These are phyloP conservation scores for Bubo scandiacus DNA, from an alignment of 2,113 vertebrate genomes.

Conservation along the genomic window DNA sequence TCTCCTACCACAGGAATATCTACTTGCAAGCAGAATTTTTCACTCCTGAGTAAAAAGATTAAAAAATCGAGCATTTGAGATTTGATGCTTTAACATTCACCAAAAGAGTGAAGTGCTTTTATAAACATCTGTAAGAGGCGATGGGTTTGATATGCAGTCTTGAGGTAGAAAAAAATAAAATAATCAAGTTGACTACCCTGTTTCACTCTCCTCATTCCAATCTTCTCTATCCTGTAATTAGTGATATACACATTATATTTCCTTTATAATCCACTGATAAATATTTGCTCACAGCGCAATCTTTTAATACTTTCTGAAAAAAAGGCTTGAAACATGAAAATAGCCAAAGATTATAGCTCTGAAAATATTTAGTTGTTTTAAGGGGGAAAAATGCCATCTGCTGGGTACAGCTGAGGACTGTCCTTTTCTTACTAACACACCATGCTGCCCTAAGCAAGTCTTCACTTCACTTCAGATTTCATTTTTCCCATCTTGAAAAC, in stretches of 20 bases:
- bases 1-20: neutral
- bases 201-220: neutral
- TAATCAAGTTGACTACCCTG: neutral
- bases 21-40: neutral
- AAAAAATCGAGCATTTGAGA: neutral
- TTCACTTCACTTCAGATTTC: neutral
- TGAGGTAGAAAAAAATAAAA: neutral
- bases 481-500: neutral
- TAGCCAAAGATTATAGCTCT: neutral
- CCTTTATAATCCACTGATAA: neutral
- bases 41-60: neutral
- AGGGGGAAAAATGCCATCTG: constrained; percentile 66
- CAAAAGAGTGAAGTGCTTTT: neutral
- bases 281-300: neutral
- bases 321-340: neutral
- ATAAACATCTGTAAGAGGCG: neutral
- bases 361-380: neutral
- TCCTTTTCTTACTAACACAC: neutral
- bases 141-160: neutral
- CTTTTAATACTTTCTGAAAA: neutral
- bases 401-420: constrained; percentile 57
- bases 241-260: neutral
- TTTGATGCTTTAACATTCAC: neutral
- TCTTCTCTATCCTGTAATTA: neutral
- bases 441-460: neutral